Percentiles rank a stretch among this genome's conserved stretches.
Evolutionary conservation across 1,140 invertebrate genomes (phyloP).

Genomic region (Branchinecta lynchi): DNA sequence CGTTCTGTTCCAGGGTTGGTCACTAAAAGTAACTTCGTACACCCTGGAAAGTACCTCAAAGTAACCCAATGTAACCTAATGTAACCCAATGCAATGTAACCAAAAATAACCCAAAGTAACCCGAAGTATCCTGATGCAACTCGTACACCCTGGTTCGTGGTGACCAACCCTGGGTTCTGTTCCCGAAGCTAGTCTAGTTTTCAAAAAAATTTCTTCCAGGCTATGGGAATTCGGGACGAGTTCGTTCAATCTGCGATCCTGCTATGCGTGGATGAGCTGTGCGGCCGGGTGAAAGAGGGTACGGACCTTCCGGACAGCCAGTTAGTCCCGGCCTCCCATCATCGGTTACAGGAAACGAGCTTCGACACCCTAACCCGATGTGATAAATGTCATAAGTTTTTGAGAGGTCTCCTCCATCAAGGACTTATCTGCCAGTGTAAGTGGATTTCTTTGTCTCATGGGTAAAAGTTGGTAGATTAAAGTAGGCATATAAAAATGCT

Average conservation of each 20-base stretch:
- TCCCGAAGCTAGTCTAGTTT: too few relatives aligned
- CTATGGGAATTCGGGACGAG: slow-evolving; percentile 59
- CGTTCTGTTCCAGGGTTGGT: too few relatives aligned
- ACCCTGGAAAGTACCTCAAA: too few relatives aligned
- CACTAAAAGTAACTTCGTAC: too few relatives aligned
- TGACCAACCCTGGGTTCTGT: too few relatives aligned
- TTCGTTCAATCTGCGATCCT: slow-evolving; percentile 56
- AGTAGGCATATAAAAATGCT: too few relatives aligned
- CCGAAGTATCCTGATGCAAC: too few relatives aligned
- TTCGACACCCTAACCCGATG: slow-evolving; percentile 52
- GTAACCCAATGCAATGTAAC: too few relatives aligned
- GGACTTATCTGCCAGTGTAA: slow-evolving; percentile 56
- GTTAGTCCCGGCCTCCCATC: slow-evolving; percentile 23
- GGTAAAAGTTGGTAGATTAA: too few relatives aligned
- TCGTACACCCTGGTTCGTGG: too few relatives aligned
- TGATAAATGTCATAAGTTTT: slow-evolving; percentile 56
- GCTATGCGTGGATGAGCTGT: slow-evolving; percentile 51
- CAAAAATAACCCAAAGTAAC: too few relatives aligned
- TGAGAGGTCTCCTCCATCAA: slow-evolving; percentile 52
- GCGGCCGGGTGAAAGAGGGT: slow-evolving; percentile 29
- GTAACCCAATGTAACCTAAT: too few relatives aligned
- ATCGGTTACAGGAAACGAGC: slow-evolving; percentile 46
- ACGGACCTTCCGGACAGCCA: slow-evolving; percentile 6
- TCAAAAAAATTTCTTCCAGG: slow-evolving; percentile 36
- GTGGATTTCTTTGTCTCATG: slow-evolving; percentile 13